Conservation (phyloP, 2,888 invertebrate genomes). For the Lasioglossum malachurum region DNA sequence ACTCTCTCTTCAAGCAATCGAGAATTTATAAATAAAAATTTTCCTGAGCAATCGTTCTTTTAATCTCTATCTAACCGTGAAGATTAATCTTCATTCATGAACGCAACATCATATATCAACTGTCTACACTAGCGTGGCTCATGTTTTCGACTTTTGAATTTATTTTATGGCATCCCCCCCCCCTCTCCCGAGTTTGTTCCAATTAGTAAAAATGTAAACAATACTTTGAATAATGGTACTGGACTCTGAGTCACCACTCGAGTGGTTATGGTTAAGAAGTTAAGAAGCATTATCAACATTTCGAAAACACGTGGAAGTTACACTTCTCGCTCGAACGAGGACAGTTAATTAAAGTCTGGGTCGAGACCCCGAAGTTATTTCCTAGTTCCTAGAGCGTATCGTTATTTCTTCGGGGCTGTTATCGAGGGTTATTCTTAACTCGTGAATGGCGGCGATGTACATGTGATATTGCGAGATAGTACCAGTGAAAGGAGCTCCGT, state of each 20-base stretch:
- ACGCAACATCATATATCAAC: neutral
- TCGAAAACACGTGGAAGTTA: neutral
- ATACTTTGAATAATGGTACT: too few relatives aligned
- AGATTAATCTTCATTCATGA: neutral
- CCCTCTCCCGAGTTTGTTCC: too few relatives aligned
- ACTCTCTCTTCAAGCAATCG: neutral
- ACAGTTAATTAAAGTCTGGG: neutral
- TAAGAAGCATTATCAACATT: too few relatives aligned
- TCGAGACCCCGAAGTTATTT: neutral
- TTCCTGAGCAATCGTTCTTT: neutral
- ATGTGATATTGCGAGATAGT: constrained; percentile 20
- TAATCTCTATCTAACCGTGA: neutral
- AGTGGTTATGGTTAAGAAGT: too few relatives aligned
- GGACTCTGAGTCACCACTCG: too few relatives aligned
- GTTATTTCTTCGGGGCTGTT: constrained; percentile 10
- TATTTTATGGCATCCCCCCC: too few relatives aligned
- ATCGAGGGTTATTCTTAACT: neutral
- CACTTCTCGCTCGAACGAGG: neutral
- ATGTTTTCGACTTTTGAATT: too few relatives aligned
- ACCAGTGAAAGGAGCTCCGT: constrained; percentile 85
- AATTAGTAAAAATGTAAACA: too few relatives aligned
- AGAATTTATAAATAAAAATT: neutral
- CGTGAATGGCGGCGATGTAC: neutral
- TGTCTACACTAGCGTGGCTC: neutral
- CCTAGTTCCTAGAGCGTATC: neutral